These are phyloP conservation scores for Anas platyrhynchos DNA, from an alignment of 2,113 vertebrate species.

Conservation along the genomic window DNA sequence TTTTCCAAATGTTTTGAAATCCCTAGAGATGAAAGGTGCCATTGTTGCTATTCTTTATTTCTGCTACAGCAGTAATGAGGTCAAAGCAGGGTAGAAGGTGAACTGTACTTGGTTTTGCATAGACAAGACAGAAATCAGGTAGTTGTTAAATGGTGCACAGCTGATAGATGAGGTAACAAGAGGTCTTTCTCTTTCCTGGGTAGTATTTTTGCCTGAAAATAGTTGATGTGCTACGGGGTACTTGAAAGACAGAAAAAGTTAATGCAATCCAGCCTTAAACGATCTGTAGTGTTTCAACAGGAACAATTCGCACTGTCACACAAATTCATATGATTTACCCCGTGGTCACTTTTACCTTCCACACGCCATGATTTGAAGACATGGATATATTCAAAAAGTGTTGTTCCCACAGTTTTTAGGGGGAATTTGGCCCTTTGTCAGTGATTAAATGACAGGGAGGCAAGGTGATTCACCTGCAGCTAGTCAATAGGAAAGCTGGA, in stretches of 20 bases:
- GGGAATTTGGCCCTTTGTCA: neutral
- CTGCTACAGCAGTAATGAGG: neutral
- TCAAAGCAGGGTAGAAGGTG: neutral
- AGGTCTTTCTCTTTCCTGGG: neutral
- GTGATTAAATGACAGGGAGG: neutral
- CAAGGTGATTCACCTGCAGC: neutral
- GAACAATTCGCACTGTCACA: neutral
- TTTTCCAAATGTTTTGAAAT: neutral
- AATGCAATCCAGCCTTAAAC: neutral
- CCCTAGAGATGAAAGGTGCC: neutral
- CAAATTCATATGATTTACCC: neutral
- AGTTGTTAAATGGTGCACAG: rapidly evolving
- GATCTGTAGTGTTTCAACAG: neutral
- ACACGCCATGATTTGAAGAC: rapidly evolving
- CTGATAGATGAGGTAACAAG: neutral
- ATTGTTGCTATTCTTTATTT: neutral
- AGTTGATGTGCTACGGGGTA: neutral
- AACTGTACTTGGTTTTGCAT: neutral
- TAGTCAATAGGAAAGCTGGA: neutral
- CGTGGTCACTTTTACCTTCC: neutral
- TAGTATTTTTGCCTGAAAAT: rapidly evolving
- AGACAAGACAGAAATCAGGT: neutral
- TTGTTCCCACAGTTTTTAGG: neutral
- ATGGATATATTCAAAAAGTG: rapidly evolving
- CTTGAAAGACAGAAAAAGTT: rapidly evolving